A percentile compares a stretch with the other conserved stretches of the same genome.
phyloP scores from a whole-genome alignment of 2,113 vertebrate genomes.

The Mobula birostris region DNA sequence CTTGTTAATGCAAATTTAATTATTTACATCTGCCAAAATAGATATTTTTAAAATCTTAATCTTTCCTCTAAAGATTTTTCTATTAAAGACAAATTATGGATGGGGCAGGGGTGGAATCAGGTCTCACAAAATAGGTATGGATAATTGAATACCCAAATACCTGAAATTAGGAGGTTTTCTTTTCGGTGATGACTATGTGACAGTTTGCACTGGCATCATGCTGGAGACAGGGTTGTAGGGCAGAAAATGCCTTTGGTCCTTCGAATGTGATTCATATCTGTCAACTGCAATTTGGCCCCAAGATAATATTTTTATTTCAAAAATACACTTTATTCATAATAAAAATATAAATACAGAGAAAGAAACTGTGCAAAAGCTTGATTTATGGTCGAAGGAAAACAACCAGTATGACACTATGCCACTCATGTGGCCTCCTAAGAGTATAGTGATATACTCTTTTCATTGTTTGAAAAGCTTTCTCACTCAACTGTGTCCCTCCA shows the following conservation, averaged over 20 bases:
- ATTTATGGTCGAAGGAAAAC: too few relatives aligned
- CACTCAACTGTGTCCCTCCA: too few relatives aligned
- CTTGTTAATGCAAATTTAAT: conserved; percentile 5
- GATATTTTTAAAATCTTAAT: neutral
- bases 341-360: too few relatives aligned
- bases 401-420: too few relatives aligned
- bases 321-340: too few relatives aligned
- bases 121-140: neutral
- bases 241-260: neutral
- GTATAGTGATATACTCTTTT: too few relatives aligned
- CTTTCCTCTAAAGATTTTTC: neutral
- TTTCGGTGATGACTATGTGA: neutral
- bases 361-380: too few relatives aligned
- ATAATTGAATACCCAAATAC: neutral
- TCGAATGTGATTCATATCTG: neutral
- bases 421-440: too few relatives aligned
- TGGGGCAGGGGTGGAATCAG: neutral
- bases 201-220: neutral
- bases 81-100: neutral
- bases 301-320: too few relatives aligned
- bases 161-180: neutral
- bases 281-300: neutral
- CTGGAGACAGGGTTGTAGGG: neutral
- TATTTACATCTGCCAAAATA: neutral
- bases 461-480: too few relatives aligned